phyloP scores from a whole-genome alignment of 2,888 invertebrate genomes.

The Noctua comes region DNA sequence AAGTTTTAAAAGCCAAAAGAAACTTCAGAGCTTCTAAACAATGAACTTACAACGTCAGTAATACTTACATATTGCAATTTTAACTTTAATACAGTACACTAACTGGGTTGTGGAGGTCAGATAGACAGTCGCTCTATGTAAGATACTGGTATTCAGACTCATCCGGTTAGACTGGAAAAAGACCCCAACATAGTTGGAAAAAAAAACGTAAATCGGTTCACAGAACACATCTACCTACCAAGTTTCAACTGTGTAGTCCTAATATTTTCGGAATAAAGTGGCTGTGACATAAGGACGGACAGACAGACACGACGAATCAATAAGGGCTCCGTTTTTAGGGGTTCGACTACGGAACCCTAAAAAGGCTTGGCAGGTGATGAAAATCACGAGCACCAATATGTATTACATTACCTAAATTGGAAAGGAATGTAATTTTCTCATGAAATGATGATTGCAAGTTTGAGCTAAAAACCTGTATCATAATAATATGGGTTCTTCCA shows the following conservation, averaged over 20 bases:
- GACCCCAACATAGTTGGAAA: background rate
- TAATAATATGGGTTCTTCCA: background rate
- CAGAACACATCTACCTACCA: no score
- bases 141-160: background rate
- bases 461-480: background rate
- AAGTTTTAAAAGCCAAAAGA: conserved; percentile 60
- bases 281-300: no score
- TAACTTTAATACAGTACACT: background rate
- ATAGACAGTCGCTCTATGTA: background rate
- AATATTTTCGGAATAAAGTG: no score
- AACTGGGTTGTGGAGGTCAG: background rate
- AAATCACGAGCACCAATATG: background rate
- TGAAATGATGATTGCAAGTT: background rate
- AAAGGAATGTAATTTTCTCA: background rate
- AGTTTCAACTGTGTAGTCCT: no score
- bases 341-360: no score
- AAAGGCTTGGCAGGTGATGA: background rate
- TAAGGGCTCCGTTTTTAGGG: no score
- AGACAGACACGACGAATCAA: no score
- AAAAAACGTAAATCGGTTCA: no score
- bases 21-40: conserved; percentile 49
- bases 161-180: background rate
- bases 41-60: conserved; percentile 41
- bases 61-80: conserved; percentile 20
- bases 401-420: background rate